phyloP scores from a whole-genome alignment of 2,113 vertebrate species.

The Leucosticte australis region DNA sequence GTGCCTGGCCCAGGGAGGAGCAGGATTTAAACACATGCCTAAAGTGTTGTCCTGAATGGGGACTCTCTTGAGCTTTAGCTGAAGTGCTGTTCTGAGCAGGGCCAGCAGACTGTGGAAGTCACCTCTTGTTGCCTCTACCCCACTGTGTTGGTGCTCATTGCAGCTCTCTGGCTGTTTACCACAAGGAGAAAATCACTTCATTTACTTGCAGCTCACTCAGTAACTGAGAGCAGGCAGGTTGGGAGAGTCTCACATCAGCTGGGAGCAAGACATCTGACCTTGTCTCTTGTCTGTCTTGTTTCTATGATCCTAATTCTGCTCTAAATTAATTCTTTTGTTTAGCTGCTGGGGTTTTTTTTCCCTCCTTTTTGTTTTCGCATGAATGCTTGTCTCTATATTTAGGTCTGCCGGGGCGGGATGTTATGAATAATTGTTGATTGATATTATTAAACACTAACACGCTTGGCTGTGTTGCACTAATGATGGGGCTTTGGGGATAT shows the following conservation, averaged over 20 bases:
- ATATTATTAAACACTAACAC: slow-evolving; percentile 56
- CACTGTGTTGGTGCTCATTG: neutral
- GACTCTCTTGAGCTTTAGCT: neutral
- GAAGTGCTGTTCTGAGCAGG: neutral
- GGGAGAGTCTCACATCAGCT: neutral
- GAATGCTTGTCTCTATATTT: slow-evolving; percentile 61
- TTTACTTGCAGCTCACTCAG: neutral
- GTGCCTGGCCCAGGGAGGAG: neutral
- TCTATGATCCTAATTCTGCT: slow-evolving; percentile 39
- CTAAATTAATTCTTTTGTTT: slow-evolving; percentile 63
- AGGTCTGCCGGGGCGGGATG: slow-evolving; percentile 21
- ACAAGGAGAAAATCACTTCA: neutral
- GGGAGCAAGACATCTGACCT: slow-evolving; percentile 21
- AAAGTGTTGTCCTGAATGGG: neutral
- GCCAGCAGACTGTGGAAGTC: neutral
- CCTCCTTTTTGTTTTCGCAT: slow-evolving; percentile 24
- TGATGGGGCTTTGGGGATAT: slow-evolving; percentile 57
- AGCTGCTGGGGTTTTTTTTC: neutral
- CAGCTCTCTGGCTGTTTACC: neutral
- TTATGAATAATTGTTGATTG: slow-evolving; percentile 57
- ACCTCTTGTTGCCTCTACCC: neutral
- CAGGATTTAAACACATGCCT: neutral
- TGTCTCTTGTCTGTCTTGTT: neutral
- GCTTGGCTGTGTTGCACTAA: slow-evolving; percentile 64
- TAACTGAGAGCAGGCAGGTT: neutral